phyloP scores from a whole-genome alignment of 2,888 invertebrate genomes.

The Cantharis rustica region DNA sequence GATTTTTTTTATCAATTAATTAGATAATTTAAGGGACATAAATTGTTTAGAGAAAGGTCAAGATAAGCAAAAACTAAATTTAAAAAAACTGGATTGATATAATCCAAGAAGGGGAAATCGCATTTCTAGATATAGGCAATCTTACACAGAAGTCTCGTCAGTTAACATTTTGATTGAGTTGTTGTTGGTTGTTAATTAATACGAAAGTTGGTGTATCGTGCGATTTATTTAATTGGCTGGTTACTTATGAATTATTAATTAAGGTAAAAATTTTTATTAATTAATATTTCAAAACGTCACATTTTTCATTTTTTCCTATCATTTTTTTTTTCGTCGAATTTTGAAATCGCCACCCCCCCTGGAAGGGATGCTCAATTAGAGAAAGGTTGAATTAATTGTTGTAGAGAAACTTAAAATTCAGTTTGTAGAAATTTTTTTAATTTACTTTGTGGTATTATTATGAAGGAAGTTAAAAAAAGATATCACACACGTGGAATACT shows the following conservation, averaged over 20 bases:
- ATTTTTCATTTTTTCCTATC: too few relatives aligned
- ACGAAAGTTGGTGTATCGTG: conserved; percentile 15
- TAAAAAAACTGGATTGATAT: conserved; percentile 14
- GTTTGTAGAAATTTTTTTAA: neutral
- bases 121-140: conserved; percentile 28
- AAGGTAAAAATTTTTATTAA: conserved; percentile 12
- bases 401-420: neutral
- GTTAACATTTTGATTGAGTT: conserved; percentile 27
- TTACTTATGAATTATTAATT: neutral
- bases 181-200: conserved; percentile 9
- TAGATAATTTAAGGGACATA: conserved; percentile 15
- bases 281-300: neutral
- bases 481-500: neutral
- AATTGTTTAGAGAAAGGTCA: conserved; percentile 15
- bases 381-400: neutral
- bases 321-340: neutral
- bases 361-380: neutral
- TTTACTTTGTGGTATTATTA: neutral
- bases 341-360: neutral
- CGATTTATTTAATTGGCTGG: conserved; percentile 10
- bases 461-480: neutral
- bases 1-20: conserved; percentile 9
- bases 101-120: conserved; percentile 28
- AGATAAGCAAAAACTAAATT: conserved; percentile 11
- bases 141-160: conserved; percentile 24